Evolutionary conservation across 2,113 vertebrate genomes (phyloP).

Genomic region (Campylomormyrus tamandua): DNA sequence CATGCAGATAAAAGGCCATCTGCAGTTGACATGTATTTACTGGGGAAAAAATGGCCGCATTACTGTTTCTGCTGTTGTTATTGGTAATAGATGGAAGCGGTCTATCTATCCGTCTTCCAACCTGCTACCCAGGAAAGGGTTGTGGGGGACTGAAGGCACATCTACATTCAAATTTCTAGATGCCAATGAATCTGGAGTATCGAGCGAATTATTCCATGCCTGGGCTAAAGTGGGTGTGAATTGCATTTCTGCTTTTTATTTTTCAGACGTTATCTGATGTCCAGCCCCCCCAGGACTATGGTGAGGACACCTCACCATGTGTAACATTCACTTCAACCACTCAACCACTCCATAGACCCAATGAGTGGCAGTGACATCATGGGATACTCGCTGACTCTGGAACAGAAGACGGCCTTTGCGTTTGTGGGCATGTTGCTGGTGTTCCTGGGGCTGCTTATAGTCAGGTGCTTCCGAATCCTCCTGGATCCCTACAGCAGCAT

Average conservation of each 20-base stretch:
- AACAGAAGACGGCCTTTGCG: constrained; percentile 92
- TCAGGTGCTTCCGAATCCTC: constrained; percentile 90
- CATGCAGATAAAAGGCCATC: neutral
- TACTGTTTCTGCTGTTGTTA: neutral
- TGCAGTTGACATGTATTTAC: neutral
- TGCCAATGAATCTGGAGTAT: neutral
- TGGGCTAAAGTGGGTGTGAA: neutral
- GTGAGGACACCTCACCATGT: constrained; percentile 72
- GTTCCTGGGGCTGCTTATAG: constrained; percentile 87
- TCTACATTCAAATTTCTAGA: constrained; percentile 14
- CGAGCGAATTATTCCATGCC: neutral
- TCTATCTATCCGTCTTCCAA: neutral
- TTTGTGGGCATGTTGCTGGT: constrained; percentile 89
- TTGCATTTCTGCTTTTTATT: constrained; percentile 19
- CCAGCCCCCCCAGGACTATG: constrained; percentile 35
- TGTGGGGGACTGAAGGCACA: neutral
- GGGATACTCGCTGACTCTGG: constrained; percentile 81
- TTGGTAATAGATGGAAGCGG: neutral
- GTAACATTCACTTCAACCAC: constrained; percentile 81
- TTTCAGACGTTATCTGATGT: constrained; percentile 52
- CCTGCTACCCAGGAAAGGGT: neutral
- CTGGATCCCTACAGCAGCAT: constrained; percentile 94
- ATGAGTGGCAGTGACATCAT: constrained; percentile 82
- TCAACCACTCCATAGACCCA: constrained; percentile 76
- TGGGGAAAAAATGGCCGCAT: neutral